Evolutionary conservation across 2,113 vertebrate species (phyloP), one percentile per base, ranked within the genome.

Genomic region (Cercopithecus mona): DNA sequence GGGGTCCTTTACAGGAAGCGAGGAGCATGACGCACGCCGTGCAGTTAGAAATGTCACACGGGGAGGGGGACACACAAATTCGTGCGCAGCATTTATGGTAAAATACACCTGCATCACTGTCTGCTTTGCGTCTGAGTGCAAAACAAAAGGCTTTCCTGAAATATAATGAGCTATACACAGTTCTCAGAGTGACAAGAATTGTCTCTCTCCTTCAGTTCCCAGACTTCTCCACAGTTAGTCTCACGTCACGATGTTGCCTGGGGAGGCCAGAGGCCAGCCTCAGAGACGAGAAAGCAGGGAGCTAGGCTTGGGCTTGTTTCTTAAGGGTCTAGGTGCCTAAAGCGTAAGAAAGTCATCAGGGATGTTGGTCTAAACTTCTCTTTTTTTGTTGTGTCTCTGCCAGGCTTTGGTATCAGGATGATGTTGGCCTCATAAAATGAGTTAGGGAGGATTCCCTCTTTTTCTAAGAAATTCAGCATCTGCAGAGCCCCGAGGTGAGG

Each of bases 1-100:
- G 85, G 72, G 88, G 92, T 50, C 80, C 97, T 79, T 98, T 98
- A 98, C 98, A 97, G 88, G 97, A 98, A 98, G 45, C 45, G 84
- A 68, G 95, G 96, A 96, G 84, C 80, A 40, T 94, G 96, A 95
- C 93, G 68, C 20, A 57, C 92, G 38, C 57, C 70, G 59, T 27
- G 48, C 86, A 97, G 93, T 43, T 43, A 83, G 43, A 97, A 50
- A 32, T 20, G 76, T 30, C 27, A 35, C 30, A 48, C 1, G 9
- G 22, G 48, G 89, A 97, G 92, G 55, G 16, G 52, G 52, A 55
- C 48, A 78, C 96, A 45, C 18, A 38, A 14, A 45, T 10, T 6
- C 6, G 3, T 20, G 27, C 9, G 18, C 2, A 38, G 3, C 23
- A 12, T 12, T 70, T 5, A 3, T 12, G 52, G 45, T 16, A 85